These are phyloP conservation scores for Stenodema calcarata DNA, from an alignment of 2,888 invertebrate genomes.

Conservation along the genomic window DNA sequence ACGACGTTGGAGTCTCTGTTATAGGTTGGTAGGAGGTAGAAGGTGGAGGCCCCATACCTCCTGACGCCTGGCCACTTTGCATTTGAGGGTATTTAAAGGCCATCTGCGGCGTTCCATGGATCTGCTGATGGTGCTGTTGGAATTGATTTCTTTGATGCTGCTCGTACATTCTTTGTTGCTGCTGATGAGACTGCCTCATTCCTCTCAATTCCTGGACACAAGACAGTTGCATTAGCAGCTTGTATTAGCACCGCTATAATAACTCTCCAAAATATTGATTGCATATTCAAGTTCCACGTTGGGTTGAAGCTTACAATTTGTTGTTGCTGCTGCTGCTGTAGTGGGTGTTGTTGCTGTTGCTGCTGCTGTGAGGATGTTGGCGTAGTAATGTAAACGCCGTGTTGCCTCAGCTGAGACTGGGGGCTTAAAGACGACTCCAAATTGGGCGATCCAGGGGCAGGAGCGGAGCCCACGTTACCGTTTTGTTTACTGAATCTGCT, in stretches of 20 bases:
- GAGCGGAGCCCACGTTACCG: slow-evolving; percentile 53
- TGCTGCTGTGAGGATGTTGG: slow-evolving; percentile 44
- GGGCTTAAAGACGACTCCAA: slow-evolving; percentile 56
- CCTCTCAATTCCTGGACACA: slow-evolving; percentile 43
- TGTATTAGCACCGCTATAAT: too few species aligned
- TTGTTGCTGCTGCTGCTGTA: not conserved
- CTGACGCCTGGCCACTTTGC: not conserved
- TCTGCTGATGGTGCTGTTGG: slow-evolving; percentile 36
- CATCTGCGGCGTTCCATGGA: slow-evolving; percentile 8
- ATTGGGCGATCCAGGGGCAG: not conserved
- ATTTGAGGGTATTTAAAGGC: slow-evolving; percentile 29
- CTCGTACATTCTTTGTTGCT: slow-evolving; percentile 41
- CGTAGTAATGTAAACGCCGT: slow-evolving; percentile 57
- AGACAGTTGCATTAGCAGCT: too few species aligned
- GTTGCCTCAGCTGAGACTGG: slow-evolving; percentile 58
- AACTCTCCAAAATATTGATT: too few species aligned
- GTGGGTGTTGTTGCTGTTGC: slow-evolving; percentile 46
- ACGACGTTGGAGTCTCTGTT: slow-evolving; percentile 27
- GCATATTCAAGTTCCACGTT: too few species aligned
- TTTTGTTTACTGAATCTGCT: slow-evolving; percentile 69
- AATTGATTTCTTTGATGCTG: slow-evolving; percentile 40
- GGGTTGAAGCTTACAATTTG: not conserved
- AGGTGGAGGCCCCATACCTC: slow-evolving; percentile 19
- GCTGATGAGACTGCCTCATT: slow-evolving; percentile 39
- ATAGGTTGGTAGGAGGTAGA: slow-evolving; percentile 13